Percentiles rank a stretch among this genome's conserved stretches.
Evolutionary conservation across 1,140 invertebrate species (phyloP).

Genomic region (Ips typographus): DNA sequence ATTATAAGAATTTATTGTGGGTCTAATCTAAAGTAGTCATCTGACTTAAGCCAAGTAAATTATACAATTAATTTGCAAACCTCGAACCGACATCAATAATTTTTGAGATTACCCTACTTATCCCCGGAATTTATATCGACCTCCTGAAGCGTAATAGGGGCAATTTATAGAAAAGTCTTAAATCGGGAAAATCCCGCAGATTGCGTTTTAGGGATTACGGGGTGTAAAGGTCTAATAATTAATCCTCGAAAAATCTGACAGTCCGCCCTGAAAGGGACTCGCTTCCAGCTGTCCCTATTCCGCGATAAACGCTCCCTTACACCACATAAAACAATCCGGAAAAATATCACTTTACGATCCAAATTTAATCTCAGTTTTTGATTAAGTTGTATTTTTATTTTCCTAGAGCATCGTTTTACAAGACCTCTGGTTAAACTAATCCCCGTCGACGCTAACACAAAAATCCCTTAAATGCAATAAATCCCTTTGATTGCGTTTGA

Average conservation of each 20-base stretch:
- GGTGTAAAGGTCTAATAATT: constrained; percentile 20
- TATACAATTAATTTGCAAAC: constrained; percentile 11
- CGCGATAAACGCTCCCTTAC: too few relatives aligned
- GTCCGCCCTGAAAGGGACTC: background rate
- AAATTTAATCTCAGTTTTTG: too few relatives aligned
- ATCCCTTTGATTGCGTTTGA: constrained; percentile 10
- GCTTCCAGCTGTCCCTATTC: too few relatives aligned
- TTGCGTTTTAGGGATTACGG: constrained; percentile 16
- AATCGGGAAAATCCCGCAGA: constrained; percentile 19
- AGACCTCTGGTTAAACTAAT: background rate
- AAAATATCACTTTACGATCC: too few relatives aligned
- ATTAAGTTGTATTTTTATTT: too few relatives aligned
- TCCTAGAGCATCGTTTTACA: too few relatives aligned
- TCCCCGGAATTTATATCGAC: constrained; percentile 15
- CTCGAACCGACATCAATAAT: constrained; percentile 9
- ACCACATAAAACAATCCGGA: too few relatives aligned
- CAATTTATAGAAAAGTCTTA: constrained; percentile 23
- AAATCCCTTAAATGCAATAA: constrained; percentile 13
- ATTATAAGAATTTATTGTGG: too few relatives aligned
- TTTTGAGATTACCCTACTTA: constrained; percentile 16
- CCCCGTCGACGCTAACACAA: background rate
- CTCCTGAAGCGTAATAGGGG: constrained; percentile 6
- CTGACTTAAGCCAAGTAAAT: background rate
- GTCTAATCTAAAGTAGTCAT: too few relatives aligned
- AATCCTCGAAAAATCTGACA: constrained; percentile 19